Conservation (phyloP, 2,797 vertebrate species). For the Gastrophryne carolinensis region DNA sequence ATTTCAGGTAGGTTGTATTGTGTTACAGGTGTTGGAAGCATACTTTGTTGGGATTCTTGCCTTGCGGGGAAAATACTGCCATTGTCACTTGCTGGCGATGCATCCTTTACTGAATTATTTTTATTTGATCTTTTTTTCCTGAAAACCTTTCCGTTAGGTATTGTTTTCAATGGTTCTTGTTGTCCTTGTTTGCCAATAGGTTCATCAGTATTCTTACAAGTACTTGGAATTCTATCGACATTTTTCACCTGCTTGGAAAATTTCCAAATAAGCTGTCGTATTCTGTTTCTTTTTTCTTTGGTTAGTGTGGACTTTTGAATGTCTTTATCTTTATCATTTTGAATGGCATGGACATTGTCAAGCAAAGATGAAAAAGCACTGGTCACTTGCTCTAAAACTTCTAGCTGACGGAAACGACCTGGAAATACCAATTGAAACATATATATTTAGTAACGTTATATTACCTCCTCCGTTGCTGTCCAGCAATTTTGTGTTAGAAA, state of each 20-base stretch:
- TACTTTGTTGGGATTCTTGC: background rate
- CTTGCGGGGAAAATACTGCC: background rate
- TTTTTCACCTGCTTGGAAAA: conserved; percentile 64
- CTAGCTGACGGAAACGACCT: conserved; percentile 78
- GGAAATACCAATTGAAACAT: background rate
- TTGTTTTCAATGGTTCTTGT: conserved; percentile 20
- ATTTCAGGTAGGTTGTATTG: conserved; percentile 42
- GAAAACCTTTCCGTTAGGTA: background rate
- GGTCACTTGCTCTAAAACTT: conserved; percentile 76
- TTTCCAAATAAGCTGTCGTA: conserved; percentile 67
- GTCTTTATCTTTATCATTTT: background rate
- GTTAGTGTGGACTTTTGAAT: conserved; percentile 43
- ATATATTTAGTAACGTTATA: too few species aligned
- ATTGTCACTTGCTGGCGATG: conserved; percentile 37
- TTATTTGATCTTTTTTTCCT: conserved; percentile 42
- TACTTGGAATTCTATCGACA: background rate
- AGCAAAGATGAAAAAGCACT: conserved; percentile 75
- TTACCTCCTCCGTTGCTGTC: too few species aligned
- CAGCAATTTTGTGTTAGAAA: too few species aligned
- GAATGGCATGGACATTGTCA: conserved; percentile 43
- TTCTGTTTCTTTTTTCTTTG: conserved; percentile 58
- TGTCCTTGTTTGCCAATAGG: background rate
- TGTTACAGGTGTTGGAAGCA: conserved; percentile 25
- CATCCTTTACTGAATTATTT: conserved; percentile 55
- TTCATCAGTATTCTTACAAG: background rate